Evolutionary conservation across 2,113 vertebrate species (phyloP).

Genomic region (Ceuthmochares aereus): DNA sequence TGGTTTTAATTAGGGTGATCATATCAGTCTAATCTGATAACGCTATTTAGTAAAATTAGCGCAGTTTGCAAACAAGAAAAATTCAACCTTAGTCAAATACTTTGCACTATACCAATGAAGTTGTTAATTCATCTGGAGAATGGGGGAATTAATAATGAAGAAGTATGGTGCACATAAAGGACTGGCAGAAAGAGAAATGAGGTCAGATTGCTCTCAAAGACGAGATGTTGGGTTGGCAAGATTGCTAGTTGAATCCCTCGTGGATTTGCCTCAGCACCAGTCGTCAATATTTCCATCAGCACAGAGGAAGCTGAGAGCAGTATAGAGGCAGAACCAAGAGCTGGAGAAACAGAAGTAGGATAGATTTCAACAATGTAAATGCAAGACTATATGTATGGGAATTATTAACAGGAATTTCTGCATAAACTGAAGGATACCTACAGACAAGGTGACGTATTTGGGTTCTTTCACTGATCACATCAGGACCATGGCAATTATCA

Average conservation of each 20-base stretch:
- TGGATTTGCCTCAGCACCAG: not conserved
- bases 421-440: not conserved
- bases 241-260: not conserved
- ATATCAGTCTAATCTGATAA: not conserved
- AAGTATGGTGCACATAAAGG: not conserved
- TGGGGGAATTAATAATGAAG: not conserved
- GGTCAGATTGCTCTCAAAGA: not conserved
- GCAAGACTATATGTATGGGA: not conserved
- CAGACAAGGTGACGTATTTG: not conserved
- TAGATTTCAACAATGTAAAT: not conserved
- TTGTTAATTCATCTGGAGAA: not conserved
- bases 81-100: not conserved
- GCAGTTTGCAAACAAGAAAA: not conserved
- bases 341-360: not conserved
- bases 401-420: not conserved
- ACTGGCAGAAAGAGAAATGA: not conserved
- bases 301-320: not conserved
- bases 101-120: not conserved
- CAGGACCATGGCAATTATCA: not conserved
- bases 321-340: not conserved
- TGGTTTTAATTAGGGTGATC: not conserved
- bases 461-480: not conserved
- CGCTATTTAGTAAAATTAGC: not conserved
- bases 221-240: not conserved
- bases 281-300: not conserved